Evolutionary conservation across 2,888 invertebrate genomes (phyloP).

Genomic region (Campoletis raptor): DNA sequence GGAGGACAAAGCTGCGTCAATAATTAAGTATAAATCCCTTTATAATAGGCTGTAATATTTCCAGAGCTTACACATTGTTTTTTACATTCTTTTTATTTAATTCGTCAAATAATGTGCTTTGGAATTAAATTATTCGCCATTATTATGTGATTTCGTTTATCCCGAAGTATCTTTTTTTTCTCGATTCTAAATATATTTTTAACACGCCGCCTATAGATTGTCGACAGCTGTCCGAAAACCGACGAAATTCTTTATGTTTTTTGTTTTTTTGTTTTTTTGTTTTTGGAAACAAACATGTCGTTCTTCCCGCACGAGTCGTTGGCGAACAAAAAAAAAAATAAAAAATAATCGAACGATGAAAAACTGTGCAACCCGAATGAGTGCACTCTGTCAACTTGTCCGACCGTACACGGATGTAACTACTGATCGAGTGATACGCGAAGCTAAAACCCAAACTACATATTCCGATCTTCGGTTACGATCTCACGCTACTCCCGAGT

Average conservation of each 20-base stretch:
- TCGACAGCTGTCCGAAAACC: neutral
- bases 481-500: conserved; percentile 27
- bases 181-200: neutral
- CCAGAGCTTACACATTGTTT: neutral
- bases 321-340: neutral
- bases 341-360: neutral
- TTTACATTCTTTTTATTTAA: neutral
- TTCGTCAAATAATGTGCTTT: neutral
- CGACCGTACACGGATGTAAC: conserved; percentile 51
- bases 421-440: conserved; percentile 42
- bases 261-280: neutral
- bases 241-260: neutral
- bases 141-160: neutral
- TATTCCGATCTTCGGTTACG: conserved; percentile 46
- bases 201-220: neutral
- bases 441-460: neutral
- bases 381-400: conserved; percentile 35
- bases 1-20: neutral
- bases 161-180: neutral
- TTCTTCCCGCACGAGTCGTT: neutral
- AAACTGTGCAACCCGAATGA: neutral
- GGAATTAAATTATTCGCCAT: neutral
- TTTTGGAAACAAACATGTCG: neutral
- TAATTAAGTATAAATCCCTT: neutral
- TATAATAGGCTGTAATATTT: neutral